Percentiles rank a stretch among this genome's conserved stretches.
Evolutionary conservation across 2,888 invertebrate genomes (phyloP).

Genomic region (Sminthurinus aureus): DNA sequence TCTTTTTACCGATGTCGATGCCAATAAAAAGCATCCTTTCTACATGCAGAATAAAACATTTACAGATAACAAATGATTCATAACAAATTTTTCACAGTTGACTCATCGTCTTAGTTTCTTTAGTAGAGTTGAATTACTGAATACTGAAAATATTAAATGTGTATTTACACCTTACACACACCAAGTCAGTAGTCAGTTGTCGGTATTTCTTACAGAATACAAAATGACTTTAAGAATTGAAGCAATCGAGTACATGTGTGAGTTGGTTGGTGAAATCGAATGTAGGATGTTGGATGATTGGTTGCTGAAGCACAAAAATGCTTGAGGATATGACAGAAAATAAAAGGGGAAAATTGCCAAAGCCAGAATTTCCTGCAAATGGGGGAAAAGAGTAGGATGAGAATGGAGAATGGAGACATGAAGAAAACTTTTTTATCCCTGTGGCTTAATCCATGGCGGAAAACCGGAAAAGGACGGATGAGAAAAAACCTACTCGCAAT

Average conservation of each 20-base stretch:
- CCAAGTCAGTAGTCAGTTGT: background rate
- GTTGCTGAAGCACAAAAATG: conserved; percentile 44
- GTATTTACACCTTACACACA: background rate
- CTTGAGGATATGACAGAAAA: conserved; percentile 52
- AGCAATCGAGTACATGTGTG: background rate
- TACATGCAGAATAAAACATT: no score
- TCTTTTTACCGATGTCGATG: no score
- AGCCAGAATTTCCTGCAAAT: background rate
- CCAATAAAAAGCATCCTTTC: no score
- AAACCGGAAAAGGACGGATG: conserved; percentile 26
- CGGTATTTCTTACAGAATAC: no score
- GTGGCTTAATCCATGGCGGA: conserved; percentile 43
- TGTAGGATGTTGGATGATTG: no score
- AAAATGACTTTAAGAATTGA: background rate
- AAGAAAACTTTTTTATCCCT: conserved; percentile 26
- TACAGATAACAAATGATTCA: no score
- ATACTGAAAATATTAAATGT: background rate
- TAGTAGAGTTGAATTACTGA: background rate
- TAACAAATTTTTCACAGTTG: background rate
- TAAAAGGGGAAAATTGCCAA: conserved; percentile 48
- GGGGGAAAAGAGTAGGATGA: background rate
- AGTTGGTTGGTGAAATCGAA: conserved; percentile 29
- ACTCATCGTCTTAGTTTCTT: background rate
- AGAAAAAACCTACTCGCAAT: conserved; percentile 30
- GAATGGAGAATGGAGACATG: background rate